A percentile compares a stretch with the other conserved stretches of the same genome.
Evolutionary conservation across 2,797 vertebrate species (phyloP).

Genomic region (Anguilla anguilla): DNA sequence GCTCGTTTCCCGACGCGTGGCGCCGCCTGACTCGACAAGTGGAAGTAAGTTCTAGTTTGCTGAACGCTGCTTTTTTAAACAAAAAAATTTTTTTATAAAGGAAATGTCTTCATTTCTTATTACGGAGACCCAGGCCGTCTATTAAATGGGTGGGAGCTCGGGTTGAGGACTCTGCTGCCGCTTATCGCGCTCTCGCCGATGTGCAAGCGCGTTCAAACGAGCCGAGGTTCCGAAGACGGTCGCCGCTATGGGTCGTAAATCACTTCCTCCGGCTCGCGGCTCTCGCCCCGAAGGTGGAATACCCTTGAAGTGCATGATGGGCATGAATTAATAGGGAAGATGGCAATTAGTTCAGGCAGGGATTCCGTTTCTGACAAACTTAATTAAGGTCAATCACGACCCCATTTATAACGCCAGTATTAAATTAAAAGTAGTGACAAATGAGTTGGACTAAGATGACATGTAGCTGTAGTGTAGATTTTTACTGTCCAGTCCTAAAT

Average conservation of each 20-base stretch:
- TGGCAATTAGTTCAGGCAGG: slow-evolving; percentile 1
- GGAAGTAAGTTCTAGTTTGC: not conserved
- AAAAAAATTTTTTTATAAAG: not conserved
- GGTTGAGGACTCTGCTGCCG: not conserved
- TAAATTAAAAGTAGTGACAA: not conserved
- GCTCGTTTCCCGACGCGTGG: not conserved
- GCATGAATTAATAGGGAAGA: not conserved
- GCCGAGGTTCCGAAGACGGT: not conserved
- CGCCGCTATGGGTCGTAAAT: not conserved
- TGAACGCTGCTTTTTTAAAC: slow-evolving; percentile 7
- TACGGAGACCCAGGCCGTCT: not conserved
- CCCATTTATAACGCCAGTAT: not conserved
- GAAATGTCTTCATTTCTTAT: not conserved
- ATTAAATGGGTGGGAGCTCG: not conserved
- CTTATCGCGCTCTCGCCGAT: not conserved
- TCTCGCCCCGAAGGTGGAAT: not conserved
- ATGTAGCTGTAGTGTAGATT: not conserved
- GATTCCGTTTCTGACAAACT: not conserved
- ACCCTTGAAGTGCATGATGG: not conserved
- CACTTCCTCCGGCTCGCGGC: not conserved
- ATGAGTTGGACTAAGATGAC: not conserved
- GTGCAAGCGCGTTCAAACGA: not conserved
- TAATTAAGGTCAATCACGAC: not conserved
- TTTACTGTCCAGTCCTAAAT: not conserved
- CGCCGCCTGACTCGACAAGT: not conserved